phyloP scores from a whole-genome alignment of 2,797 vertebrate species.

The Cirrhinus mrigala region DNA sequence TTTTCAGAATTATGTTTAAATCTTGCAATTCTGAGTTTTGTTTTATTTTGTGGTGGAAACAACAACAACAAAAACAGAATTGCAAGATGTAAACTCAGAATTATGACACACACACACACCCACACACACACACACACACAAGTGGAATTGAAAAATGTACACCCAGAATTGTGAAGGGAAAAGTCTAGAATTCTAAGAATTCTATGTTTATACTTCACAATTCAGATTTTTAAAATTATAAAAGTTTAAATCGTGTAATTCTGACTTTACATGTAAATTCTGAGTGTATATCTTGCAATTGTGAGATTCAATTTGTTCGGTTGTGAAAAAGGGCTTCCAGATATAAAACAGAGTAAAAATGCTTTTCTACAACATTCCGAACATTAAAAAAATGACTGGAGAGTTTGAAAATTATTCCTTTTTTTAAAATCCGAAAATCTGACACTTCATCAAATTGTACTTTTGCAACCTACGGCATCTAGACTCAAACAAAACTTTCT shows the following conservation, averaged over 20 bases:
- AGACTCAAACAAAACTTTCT: neutral
- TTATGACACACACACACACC: too few species aligned
- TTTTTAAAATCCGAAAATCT: neutral
- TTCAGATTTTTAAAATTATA: too few species aligned
- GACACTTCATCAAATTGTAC: neutral
- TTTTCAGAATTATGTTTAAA: too few species aligned
- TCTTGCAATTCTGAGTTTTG: too few species aligned
- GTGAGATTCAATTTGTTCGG: too few species aligned
- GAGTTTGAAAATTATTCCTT: neutral
- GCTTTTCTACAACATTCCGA: neutral
- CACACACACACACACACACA: too few species aligned
- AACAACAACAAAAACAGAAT: neutral
- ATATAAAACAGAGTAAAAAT: neutral
- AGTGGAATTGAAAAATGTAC: neutral
- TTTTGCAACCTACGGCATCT: neutral
- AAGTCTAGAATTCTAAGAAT: too few species aligned
- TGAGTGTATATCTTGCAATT: too few species aligned
- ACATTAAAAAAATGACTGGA: neutral
- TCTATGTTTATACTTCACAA: too few species aligned
- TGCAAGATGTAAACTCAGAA: neutral
- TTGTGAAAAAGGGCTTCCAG: neutral
- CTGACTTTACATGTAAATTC: too few species aligned
- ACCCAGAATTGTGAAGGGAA: neutral
- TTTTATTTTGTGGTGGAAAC: neutral
- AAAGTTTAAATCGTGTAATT: too few species aligned